Evolutionary conservation across 2,113 vertebrate species (phyloP), one percentile per base, ranked within the genome.

Genomic region (Sigmodon hispidus): DNA sequence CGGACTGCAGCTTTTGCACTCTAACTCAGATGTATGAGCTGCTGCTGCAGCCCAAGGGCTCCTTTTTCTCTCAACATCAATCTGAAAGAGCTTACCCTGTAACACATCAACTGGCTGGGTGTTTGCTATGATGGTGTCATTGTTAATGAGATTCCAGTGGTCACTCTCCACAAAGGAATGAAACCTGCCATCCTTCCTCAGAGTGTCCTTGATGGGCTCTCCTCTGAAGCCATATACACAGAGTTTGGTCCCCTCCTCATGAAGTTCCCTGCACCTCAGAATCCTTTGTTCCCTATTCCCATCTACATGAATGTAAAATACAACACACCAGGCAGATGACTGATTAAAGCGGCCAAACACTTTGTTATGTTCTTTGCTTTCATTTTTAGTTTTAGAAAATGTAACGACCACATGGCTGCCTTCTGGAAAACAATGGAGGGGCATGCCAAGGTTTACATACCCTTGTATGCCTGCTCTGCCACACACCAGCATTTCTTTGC

Each of bases 181-280:
- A 75, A 75, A 75, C 22, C 72, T 75, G 40, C 72, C 91, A 4
- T 98, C 97, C 5, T 92, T 89, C 48, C 85, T 94, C 52, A 97
- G 1, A 8, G 96, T 94, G 0, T 93, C 80, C 70, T 73, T 96
- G 50, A 97, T 61, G 19, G 80, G 96, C 86, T 98, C 97, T 76
- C 87, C 97, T 95, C 96, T 87, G 13, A 94, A 95, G n/a, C 94
- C 96, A 65, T 52, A 97, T 29, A 98, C 40, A 0, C 97, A 97
- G 67, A 97, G 67, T 70, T 31, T 73, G 69, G 0, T 40, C 1
- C 73, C 52, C 22, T 92, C 16, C 26, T 95, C 22, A 50, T 69
- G n/a, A 91, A 98, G 75, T 0, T 17, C 0, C 1, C 8, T 0
- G 0, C 34, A 4, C 13, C 88, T 94, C 21, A 97, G 40, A 45